Evolutionary conservation across 2,888 invertebrate species (phyloP).

Genomic region (Volucella bombylans): DNA sequence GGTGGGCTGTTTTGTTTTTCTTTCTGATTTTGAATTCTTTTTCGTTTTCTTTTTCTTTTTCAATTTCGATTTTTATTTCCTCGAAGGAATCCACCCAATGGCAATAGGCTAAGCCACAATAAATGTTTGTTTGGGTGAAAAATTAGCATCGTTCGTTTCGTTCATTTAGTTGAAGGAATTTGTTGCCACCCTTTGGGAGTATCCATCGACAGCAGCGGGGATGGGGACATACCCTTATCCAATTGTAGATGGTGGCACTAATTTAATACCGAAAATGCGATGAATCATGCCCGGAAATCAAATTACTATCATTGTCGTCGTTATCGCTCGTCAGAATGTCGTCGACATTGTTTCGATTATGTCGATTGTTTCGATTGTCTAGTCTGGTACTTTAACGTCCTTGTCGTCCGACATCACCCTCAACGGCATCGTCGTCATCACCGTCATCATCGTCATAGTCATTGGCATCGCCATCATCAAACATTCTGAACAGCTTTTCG

Average conservation of each 20-base stretch:
- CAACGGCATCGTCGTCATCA: conserved; percentile 37
- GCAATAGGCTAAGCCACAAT: conserved; percentile 41
- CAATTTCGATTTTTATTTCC: background rate
- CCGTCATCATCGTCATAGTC: conserved; percentile 15
- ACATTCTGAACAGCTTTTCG: conserved; percentile 62
- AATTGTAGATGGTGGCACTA: conserved; percentile 24
- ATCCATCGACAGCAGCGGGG: background rate
- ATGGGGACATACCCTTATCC: background rate
- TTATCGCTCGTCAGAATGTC: conserved; percentile 62
- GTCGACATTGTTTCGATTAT: conserved; percentile 69
- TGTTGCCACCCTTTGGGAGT: conserved; percentile 25
- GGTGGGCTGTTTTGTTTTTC: conserved; percentile 39
- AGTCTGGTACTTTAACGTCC: background rate
- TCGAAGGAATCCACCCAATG: conserved; percentile 9
- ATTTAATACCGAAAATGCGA: conserved; percentile 69
- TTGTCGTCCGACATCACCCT: conserved; percentile 21
- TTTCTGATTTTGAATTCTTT: conserved; percentile 4
- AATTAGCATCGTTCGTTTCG: conserved; percentile 67
- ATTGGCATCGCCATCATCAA: conserved; percentile 58
- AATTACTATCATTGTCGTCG: conserved; percentile 71
- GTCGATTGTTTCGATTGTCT: conserved; percentile 6
- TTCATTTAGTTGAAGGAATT: conserved; percentile 57
- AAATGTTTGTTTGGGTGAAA: conserved; percentile 55
- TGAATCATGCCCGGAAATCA: conserved; percentile 73
- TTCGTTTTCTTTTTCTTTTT: background rate